Percentiles rank a stretch among this genome's conserved stretches.
Conservation (phyloP, 2,888 invertebrate genomes). For the Hemicrepidius hirtus region DNA sequence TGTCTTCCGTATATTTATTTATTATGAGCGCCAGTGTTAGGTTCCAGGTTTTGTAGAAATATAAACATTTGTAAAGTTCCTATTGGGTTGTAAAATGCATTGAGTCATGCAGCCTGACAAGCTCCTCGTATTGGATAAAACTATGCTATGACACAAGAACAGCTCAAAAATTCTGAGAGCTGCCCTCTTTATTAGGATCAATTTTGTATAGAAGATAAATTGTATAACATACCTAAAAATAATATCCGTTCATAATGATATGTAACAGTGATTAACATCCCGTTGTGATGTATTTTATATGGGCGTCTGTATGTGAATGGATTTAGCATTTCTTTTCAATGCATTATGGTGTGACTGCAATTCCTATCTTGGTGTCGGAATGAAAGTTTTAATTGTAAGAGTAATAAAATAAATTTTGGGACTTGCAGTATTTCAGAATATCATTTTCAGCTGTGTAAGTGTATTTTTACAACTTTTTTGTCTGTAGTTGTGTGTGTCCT, state of each 20-base stretch:
- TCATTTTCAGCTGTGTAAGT: slow-evolving; percentile 67
- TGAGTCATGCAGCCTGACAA: slow-evolving; percentile 44
- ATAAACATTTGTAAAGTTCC: slow-evolving; percentile 42
- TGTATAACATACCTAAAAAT: slow-evolving; percentile 69
- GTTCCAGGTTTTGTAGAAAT: slow-evolving; percentile 45
- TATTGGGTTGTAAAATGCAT: slow-evolving; percentile 48
- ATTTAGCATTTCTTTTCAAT: slow-evolving; percentile 55
- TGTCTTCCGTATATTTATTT: slow-evolving; percentile 50
- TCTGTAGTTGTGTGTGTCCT: slow-evolving; percentile 70
- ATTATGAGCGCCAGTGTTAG: slow-evolving; percentile 45
- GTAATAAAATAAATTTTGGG: slow-evolving; percentile 63
- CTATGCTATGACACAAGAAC: slow-evolving; percentile 43
- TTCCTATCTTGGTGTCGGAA: slow-evolving; percentile 70
- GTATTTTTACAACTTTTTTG: slow-evolving; percentile 70
- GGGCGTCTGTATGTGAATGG: slow-evolving; percentile 59
- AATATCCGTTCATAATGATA: slow-evolving; percentile 65
- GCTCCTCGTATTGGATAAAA: slow-evolving; percentile 33
- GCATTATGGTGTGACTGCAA: slow-evolving; percentile 65
- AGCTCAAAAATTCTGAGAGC: slow-evolving; percentile 50
- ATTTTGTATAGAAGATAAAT: slow-evolving; percentile 71
- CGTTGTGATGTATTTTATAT: slow-evolving; percentile 69
- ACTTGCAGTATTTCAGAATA: slow-evolving; percentile 65
- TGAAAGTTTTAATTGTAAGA: slow-evolving; percentile 69
- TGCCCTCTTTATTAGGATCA: slow-evolving; percentile 68
- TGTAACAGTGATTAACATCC: slow-evolving; percentile 63